Evolutionary conservation across 2,797 vertebrate species (phyloP).

Genomic region (Falco biarmicus): DNA sequence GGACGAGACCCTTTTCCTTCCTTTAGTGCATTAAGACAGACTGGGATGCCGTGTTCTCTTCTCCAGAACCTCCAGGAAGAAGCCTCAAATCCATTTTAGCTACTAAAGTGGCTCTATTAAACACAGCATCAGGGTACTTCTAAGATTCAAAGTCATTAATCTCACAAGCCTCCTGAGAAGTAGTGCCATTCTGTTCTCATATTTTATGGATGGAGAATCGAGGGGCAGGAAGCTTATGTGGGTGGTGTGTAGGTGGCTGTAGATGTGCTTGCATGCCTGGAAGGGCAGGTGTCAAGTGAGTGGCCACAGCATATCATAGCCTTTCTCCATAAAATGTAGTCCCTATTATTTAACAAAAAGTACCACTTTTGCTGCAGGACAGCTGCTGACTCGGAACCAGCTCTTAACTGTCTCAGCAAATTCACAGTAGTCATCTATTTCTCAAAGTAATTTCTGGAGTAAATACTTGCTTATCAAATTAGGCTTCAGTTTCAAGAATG

Average conservation of each 20-base stretch:
- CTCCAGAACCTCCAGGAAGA: background rate
- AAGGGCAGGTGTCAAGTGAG: background rate
- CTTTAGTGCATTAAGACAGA: constrained; percentile 15
- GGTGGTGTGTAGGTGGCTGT: background rate
- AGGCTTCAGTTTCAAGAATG: constrained; percentile 31
- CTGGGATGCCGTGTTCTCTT: background rate
- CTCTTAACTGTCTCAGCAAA: background rate
- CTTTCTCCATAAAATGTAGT: background rate
- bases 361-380: background rate
- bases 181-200: fast-evolving
- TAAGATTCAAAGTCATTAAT: background rate
- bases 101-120: background rate
- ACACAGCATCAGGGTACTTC: background rate
- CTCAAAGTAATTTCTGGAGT: constrained; percentile 40
- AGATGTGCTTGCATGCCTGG: background rate
- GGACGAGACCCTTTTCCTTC: constrained; percentile 50
- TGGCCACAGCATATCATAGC: too few relatives aligned
- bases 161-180: background rate
- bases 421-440: background rate
- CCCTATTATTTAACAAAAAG: background rate
- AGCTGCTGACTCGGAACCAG: background rate
- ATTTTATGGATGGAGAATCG: background rate
- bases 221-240: background rate
- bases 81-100: background rate
- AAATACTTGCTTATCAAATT: constrained; percentile 27